phyloP scores from a whole-genome alignment of 1,140 invertebrate species.

The Parasteatoda tepidariorum region DNA sequence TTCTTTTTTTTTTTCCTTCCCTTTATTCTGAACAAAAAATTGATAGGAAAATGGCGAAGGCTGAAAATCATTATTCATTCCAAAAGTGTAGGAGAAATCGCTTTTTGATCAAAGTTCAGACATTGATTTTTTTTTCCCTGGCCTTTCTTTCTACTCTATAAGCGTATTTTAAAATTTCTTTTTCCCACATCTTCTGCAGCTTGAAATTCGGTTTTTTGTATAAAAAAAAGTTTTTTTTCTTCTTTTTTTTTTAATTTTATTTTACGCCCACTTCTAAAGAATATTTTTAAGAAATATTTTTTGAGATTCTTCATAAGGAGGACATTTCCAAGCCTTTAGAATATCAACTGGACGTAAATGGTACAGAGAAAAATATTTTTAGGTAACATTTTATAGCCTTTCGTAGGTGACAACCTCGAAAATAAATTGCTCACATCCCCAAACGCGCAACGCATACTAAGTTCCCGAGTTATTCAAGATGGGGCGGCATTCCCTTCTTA shows the following conservation, averaged over 20 bases:
- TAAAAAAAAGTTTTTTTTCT: background rate
- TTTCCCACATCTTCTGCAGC: background rate
- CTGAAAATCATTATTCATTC: slow-evolving; percentile 23
- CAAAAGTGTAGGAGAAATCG: slow-evolving; percentile 2
- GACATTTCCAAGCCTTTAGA: background rate
- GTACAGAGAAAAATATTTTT: no score
- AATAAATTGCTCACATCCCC: background rate
- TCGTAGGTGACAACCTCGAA: background rate
- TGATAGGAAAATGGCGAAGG: background rate
- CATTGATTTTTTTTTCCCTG: slow-evolving; percentile 4
- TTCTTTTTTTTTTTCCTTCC: background rate
- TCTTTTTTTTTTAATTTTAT: no score
- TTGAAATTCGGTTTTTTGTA: background rate
- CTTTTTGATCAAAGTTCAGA: slow-evolving; percentile 20
- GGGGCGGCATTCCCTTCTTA: background rate
- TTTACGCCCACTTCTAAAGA: no score
- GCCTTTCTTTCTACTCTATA: background rate
- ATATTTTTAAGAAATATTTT: no score
- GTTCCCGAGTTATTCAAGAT: background rate
- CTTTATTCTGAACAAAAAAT: background rate
- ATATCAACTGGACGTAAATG: background rate
- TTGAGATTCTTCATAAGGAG: background rate
- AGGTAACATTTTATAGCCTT: background rate
- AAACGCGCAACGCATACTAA: background rate
- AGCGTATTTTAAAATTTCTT: background rate